Evolutionary conservation across 35 echinoderm and acorn worm genomes (phyloP).

Genomic region (Stichopus chloronotus): DNA sequence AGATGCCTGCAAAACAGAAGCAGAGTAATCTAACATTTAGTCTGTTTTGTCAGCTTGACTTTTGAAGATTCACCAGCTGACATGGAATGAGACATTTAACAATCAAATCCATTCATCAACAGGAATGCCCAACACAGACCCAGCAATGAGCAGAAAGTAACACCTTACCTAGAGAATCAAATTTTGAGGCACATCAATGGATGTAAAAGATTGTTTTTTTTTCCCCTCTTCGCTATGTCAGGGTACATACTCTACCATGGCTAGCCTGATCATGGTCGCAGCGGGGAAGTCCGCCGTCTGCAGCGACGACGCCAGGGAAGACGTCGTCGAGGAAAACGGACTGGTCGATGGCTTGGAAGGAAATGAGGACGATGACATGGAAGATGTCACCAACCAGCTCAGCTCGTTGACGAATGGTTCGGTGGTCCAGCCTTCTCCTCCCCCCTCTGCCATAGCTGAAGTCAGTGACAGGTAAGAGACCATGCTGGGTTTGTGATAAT

Average conservation of each 20-base stretch:
- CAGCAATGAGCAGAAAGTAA: too few relatives aligned
- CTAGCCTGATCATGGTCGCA: slow-evolving; percentile 71
- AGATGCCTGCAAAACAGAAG: too few relatives aligned
- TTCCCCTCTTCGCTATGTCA: background rate
- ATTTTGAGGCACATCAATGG: background rate
- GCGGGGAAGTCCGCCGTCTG: slow-evolving; percentile 32
- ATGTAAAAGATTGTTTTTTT: background rate
- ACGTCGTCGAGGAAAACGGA: background rate
- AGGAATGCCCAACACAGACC: too few relatives aligned
- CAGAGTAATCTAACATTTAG: too few relatives aligned
- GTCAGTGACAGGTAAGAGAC: slow-evolving; percentile 6
- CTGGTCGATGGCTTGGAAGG: background rate
- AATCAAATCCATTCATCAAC: too few relatives aligned
- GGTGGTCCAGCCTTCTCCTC: background rate
- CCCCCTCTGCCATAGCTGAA: slow-evolving; percentile 28
- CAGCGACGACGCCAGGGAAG: background rate
- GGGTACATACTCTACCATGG: slow-evolving; percentile 65
- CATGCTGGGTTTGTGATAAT: too few relatives aligned
- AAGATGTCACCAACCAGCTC: slow-evolving; percentile 30
- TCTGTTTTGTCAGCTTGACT: too few relatives aligned
- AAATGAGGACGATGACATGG: slow-evolving; percentile 23
- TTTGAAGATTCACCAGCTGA: too few relatives aligned
- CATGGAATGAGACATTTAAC: too few relatives aligned
- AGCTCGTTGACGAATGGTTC: slow-evolving; percentile 13
- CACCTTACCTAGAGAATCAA: too few relatives aligned